Conservation (phyloP, 2,888 invertebrate species). For the Rhagium mordax region DNA sequence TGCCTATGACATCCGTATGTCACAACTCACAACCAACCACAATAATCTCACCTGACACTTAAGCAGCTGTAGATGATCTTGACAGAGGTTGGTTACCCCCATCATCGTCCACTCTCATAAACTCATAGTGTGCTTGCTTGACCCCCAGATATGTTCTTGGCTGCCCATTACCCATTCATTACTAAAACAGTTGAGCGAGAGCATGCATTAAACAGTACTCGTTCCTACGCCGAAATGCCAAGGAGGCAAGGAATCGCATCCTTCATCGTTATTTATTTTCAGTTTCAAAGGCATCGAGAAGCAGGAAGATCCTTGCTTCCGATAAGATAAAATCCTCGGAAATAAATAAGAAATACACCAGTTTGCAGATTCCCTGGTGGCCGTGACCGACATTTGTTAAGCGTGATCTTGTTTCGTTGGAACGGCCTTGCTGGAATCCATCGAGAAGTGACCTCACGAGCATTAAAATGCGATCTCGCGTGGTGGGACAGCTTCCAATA, state of each 20-base stretch:
- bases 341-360: slow-evolving; percentile 6
- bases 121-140: background rate
- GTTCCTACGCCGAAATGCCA: background rate
- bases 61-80: background rate
- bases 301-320: background rate
- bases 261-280: background rate
- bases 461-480: slow-evolving; percentile 7
- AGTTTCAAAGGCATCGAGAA: background rate
- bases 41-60: too few relatives aligned
- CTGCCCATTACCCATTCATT: background rate
- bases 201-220: background rate
- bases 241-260: background rate
- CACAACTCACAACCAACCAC: too few relatives aligned
- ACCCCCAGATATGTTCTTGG: background rate
- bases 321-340: background rate
- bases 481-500: background rate
- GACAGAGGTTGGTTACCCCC: background rate
- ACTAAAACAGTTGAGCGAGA: background rate
- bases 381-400: slow-evolving; percentile 28
- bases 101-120: background rate
- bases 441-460: slow-evolving; percentile 31
- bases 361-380: slow-evolving; percentile 7
- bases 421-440: slow-evolving; percentile 21
- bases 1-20: too few relatives aligned
- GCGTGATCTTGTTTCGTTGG: slow-evolving; percentile 31